Conservation (phyloP, 2,888 invertebrate genomes). For the Lamellibrachia columna region DNA sequence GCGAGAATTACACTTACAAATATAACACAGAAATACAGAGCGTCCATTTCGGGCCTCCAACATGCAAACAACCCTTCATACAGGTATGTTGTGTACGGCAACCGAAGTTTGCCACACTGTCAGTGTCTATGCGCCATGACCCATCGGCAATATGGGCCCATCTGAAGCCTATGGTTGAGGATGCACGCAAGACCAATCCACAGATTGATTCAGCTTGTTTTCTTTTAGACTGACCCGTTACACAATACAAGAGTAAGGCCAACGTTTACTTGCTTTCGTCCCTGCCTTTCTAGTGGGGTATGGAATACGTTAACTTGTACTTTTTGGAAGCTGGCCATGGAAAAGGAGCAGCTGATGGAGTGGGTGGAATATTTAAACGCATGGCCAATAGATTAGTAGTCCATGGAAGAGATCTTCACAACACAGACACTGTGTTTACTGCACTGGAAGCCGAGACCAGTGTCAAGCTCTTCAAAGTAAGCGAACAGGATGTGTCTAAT, state of each 20-base stretch:
- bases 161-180: no score
- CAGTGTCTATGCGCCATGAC: no score
- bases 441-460: no score
- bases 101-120: no score
- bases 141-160: no score
- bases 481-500: neutral
- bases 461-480: neutral
- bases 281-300: no score
- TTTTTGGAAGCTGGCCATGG: conserved; percentile 52
- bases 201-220: no score
- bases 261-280: conserved; percentile 41
- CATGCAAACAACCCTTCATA: conserved; percentile 38
- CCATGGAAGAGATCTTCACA: conserved; percentile 24
- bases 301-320: conserved; percentile 26
- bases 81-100: conserved; percentile 30
- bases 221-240: no score
- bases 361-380: conserved; percentile 39
- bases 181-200: conserved; percentile 1
- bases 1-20: conserved; percentile 37
- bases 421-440: no score
- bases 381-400: conserved; percentile 41
- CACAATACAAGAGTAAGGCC: no score
- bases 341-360: conserved; percentile 49
- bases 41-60: conserved; percentile 40
- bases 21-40: conserved; percentile 33